Evolutionary conservation across 2,113 vertebrate genomes (phyloP).

Genomic region (Mola mola): DNA sequence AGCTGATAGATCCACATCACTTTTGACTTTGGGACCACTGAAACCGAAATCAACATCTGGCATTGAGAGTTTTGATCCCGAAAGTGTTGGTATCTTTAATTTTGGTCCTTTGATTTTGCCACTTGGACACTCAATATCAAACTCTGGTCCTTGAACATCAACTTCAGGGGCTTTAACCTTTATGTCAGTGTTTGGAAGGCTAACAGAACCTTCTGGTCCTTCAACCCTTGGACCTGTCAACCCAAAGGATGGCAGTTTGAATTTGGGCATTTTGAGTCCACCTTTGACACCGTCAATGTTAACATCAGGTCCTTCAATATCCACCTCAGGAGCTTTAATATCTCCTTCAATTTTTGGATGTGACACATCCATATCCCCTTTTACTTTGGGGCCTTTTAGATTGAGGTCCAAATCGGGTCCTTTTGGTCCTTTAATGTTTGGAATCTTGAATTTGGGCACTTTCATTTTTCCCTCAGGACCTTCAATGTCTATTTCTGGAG

Average conservation of each 20-base stretch:
- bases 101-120: conserved; percentile 22
- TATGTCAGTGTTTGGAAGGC: not conserved
- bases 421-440: conserved; percentile 1
- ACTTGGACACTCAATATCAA: conserved; percentile 9
- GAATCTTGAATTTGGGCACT: no score
- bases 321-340: not conserved
- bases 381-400: no score
- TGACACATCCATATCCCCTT: no score
- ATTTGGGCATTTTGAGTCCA: conserved; percentile 10
- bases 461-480: no score
- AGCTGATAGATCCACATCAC: not conserved
- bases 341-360: no score
- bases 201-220: not conserved
- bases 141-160: conserved; percentile 3
- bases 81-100: conserved; percentile 8
- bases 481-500: no score
- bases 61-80: conserved; percentile 20
- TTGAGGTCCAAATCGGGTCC: no score
- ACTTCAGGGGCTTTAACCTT: not conserved
- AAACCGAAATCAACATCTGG: conserved; percentile 2
- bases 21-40: not conserved
- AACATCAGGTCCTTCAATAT: conserved; percentile 6
- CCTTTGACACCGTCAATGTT: not conserved
- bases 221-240: not conserved
- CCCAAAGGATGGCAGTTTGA: conserved; percentile 11